phyloP scores from a whole-genome alignment of 2,113 vertebrate species.

The Engystomops pustulosus region DNA sequence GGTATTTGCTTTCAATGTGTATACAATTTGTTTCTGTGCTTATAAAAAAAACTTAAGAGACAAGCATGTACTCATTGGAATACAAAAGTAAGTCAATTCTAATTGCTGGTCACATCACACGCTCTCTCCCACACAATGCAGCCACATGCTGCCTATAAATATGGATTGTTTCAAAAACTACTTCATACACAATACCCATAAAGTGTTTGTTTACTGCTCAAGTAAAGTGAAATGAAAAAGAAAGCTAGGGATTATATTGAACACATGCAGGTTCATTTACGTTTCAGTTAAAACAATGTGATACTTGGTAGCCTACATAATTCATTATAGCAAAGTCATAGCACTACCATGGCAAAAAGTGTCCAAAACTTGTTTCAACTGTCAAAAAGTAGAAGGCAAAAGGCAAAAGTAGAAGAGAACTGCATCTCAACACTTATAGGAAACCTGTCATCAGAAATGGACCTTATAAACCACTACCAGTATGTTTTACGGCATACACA shows the following conservation, averaged over 20 bases:
- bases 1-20: constrained; percentile 56
- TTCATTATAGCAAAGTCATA: background rate
- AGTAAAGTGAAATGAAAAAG: background rate
- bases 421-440: too few species aligned
- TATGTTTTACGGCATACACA: too few species aligned
- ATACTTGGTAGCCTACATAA: background rate
- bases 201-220: constrained; percentile 49
- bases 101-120: constrained; percentile 47
- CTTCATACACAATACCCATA: constrained; percentile 9
- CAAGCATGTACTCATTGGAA: constrained; percentile 46
- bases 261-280: background rate
- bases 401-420: too few species aligned
- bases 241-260: background rate
- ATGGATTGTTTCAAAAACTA: constrained; percentile 26
- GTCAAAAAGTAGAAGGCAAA: too few species aligned
- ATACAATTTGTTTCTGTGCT: constrained; percentile 57
- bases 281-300: background rate
- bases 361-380: background rate
- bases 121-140: constrained; percentile 47
- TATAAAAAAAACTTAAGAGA: constrained; percentile 47
- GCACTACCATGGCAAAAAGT: background rate
- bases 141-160: constrained; percentile 45
- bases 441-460: too few species aligned
- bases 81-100: constrained; percentile 37
- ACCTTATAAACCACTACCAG: too few species aligned